These are phyloP conservation scores for Anguilla rostrata DNA, from an alignment of 2,113 vertebrate genomes.

Conservation along the genomic window DNA sequence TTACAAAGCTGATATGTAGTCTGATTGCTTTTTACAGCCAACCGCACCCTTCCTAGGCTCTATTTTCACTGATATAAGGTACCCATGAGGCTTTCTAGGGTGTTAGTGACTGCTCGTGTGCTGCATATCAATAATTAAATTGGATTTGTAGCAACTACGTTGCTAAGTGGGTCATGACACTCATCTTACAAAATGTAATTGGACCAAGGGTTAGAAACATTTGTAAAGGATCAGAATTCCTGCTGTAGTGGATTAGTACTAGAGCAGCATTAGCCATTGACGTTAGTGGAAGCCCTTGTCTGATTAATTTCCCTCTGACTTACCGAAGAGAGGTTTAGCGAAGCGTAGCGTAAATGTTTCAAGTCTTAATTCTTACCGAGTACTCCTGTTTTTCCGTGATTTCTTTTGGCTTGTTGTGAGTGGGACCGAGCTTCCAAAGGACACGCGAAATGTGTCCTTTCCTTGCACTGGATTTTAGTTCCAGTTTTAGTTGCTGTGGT, in stretches of 20 bases:
- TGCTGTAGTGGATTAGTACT: not conserved
- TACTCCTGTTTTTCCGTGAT: not conserved
- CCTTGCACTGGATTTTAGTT: not conserved
- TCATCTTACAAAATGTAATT: not conserved
- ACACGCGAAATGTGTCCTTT: not conserved
- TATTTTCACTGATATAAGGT: not conserved
- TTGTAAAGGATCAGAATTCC: not conserved
- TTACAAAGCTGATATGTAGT: not conserved
- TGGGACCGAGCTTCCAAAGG: not conserved
- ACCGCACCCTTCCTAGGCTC: too few species aligned
- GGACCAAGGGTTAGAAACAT: not conserved
- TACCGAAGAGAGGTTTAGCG: not conserved
- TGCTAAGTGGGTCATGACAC: not conserved
- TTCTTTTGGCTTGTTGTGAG: not conserved
- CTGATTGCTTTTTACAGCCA: not conserved
- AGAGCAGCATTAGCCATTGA: too few species aligned
- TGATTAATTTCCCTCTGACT: not conserved
- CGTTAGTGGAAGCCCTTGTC: not conserved
- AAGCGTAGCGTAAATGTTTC: not conserved
- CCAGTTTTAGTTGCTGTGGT: conserved; percentile 10
- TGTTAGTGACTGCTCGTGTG: not conserved
- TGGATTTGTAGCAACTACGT: not conserved
- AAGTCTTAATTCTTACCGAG: not conserved
- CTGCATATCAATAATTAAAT: not conserved
- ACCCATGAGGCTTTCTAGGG: not conserved